Conservation (phyloP, 30 jellyfish, hydroid and myxozoan genomes). For the Cassiopea xamachana region DNA sequence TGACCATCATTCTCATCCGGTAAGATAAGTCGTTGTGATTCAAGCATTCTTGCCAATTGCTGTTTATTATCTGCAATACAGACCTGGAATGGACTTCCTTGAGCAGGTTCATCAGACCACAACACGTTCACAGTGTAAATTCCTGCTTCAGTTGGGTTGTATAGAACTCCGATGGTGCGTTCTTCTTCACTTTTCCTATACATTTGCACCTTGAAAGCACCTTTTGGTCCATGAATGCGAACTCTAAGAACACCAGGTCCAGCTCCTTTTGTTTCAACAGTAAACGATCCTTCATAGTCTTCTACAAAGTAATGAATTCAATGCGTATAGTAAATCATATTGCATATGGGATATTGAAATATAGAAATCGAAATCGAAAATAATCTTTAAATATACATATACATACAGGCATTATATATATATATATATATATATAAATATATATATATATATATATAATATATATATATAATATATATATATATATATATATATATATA, state of each 20-base stretch:
- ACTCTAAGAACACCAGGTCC: constrained; percentile 98
- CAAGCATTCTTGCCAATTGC: constrained; percentile 68
- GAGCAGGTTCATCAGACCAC: constrained; percentile 96
- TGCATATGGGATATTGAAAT: too few relatives aligned
- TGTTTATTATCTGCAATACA: constrained; percentile 82
- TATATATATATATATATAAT: too few relatives aligned
- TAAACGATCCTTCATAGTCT: constrained; percentile 79
- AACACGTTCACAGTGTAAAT: constrained; percentile 85
- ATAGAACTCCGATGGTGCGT: constrained; percentile 86
- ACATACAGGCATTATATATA: too few relatives aligned
- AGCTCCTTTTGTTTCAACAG: constrained; percentile 94
- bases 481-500: too few relatives aligned
- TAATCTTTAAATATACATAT: too few relatives aligned
- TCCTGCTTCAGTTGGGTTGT: constrained; percentile 94
- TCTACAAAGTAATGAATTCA: too few relatives aligned
- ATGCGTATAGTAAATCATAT: too few relatives aligned
- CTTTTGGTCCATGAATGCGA: constrained; percentile 99
- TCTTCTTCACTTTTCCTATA: constrained; percentile 83
- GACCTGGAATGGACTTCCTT: constrained; percentile 92
- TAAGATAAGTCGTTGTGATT: constrained; percentile 5
- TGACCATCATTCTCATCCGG: not conserved
- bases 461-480: too few relatives aligned
- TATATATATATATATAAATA: too few relatives aligned
- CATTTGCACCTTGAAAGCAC: constrained; percentile 99
- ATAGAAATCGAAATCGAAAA: too few relatives aligned